Conservation (phyloP, 2,113 vertebrate species). For the Perognathus longimembris region DNA sequence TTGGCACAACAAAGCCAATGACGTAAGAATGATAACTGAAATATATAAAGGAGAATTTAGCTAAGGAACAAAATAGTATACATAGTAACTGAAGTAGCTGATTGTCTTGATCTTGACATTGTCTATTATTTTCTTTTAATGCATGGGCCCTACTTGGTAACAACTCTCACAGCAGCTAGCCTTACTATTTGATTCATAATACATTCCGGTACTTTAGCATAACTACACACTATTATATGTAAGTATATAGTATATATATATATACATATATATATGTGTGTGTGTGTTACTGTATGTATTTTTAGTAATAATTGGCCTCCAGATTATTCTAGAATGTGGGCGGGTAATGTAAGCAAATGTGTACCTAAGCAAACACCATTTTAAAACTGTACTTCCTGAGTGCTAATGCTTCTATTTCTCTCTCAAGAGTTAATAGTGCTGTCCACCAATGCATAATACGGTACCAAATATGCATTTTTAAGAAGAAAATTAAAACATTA, state of each 20-base stretch:
- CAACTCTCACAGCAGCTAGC: background rate
- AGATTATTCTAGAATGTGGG: too few species aligned
- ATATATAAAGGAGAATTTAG: constrained; percentile 42
- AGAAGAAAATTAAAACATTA: constrained; percentile 21
- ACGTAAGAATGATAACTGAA: constrained; percentile 95
- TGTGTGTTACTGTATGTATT: too few species aligned
- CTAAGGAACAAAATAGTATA: background rate
- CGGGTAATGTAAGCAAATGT: too few species aligned
- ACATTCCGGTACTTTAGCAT: background rate
- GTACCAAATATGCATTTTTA: background rate
- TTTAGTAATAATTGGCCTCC: too few species aligned
- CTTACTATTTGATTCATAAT: background rate
- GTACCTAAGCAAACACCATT: too few species aligned
- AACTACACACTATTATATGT: background rate
- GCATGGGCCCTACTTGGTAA: background rate
- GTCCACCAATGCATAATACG: background rate
- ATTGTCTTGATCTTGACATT: background rate
- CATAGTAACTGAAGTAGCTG: background rate
- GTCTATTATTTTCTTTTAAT: background rate
- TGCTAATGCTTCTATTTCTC: too few species aligned
- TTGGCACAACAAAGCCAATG: constrained; percentile 97
- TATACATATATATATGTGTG: too few species aligned
- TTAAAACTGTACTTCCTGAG: too few species aligned
- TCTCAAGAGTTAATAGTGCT: too few species aligned
- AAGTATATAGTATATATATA: too few species aligned